Evolutionary conservation across 2,113 vertebrate species (phyloP), one percentile per base, ranked within the genome.

Genomic region (Ailurus styani): DNA sequence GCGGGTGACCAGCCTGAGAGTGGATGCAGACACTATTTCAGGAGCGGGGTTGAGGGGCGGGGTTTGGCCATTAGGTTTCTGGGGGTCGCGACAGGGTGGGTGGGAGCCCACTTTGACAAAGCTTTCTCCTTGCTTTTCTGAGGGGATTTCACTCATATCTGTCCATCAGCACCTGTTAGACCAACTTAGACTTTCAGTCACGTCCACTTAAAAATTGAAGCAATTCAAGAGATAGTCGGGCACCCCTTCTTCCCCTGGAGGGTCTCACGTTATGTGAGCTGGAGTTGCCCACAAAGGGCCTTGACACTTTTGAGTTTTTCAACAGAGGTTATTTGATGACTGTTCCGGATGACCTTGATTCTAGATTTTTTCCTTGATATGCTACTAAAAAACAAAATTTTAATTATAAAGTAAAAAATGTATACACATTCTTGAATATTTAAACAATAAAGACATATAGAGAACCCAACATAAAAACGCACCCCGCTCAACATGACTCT

Each of bases 301-400:
- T 82, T 50, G 64, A 27, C 4, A 40, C 37, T 81, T 60, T 23
- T 23, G n/a, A 64, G 52, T n/a, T 72, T 79, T 20, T 64, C 37
- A 11, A n/a, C 14, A 17, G 9, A 21, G 5, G 13, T 17, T 27
- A 7, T 34, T 50, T 64, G 64, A 87, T 42, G 73, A 25, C 45
- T 37, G 34, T 25, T 79, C 62, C 40, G 37, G 13, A 29, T 87
- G 73, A 73, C 18, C 13, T 72, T 60, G 15, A 60, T 68, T 86
- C 45, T 64, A 54, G 79, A 23, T 5, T 34, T 62, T 72, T 93
- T 85, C 50, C 70, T 72, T 37, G 14, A 52, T n/a, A 68, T 17
- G 10, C 20, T 47, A n/a, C 84, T 55, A 52, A 50, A 90, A 94
- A 79, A n/a, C 11, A 81, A 77, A 60, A 45, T 34, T 57, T 84